phyloP scores from a whole-genome alignment of 2,888 invertebrate genomes.

The Ennomos quercinarius region DNA sequence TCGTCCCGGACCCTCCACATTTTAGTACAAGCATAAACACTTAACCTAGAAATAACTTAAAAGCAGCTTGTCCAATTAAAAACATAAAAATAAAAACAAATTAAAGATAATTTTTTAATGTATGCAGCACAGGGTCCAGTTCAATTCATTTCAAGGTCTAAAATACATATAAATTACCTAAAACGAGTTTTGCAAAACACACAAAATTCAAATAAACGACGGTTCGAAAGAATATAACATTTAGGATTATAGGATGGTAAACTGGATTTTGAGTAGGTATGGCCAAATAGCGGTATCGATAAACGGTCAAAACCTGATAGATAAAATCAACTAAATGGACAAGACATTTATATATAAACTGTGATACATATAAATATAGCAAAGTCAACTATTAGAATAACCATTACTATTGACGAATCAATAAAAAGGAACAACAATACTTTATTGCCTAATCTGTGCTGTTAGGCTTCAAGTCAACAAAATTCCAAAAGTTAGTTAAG shows the following conservation, averaged over 20 bases:
- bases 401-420: too few species aligned
- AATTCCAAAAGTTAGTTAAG: too few species aligned
- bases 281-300: constrained; percentile 21
- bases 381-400: too few species aligned
- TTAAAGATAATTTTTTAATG: constrained; percentile 27
- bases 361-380: too few species aligned
- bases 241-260: not conserved
- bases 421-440: too few species aligned
- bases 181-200: constrained; percentile 10
- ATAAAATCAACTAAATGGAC: not conserved
- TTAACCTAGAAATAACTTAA: constrained; percentile 43
- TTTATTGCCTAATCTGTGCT: too few species aligned
- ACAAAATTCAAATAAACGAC: constrained; percentile 3
- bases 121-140: constrained; percentile 21
- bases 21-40: constrained; percentile 34
- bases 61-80: constrained; percentile 34
- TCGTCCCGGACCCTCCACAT: constrained; percentile 24
- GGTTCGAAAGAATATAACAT: not conserved
- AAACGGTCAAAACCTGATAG: constrained; percentile 10
- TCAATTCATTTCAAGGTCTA: constrained; percentile 31
- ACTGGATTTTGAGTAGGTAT: constrained; percentile 17
- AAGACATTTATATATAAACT: too few species aligned
- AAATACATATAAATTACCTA: constrained; percentile 20
- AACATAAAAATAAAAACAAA: constrained; percentile 26
- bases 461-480: too few species aligned